These are phyloP conservation scores for Ursus arctos DNA, from an alignment of 2,113 vertebrate genomes.

Conservation along the genomic window DNA sequence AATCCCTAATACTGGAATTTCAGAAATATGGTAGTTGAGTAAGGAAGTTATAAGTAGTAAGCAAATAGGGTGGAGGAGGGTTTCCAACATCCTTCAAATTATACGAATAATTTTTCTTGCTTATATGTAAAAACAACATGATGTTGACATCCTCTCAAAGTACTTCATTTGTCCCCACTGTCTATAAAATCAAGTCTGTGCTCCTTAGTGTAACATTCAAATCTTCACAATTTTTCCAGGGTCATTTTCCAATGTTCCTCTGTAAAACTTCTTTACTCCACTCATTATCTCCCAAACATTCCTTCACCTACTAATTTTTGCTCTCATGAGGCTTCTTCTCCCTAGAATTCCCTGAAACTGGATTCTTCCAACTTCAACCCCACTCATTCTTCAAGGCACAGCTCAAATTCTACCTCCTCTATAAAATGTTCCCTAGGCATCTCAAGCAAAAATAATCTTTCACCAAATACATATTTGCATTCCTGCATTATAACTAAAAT, in stretches of 20 bases:
- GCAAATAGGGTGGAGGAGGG: background rate
- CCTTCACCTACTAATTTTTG: background rate
- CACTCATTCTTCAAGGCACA: background rate
- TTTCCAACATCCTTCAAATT: background rate
- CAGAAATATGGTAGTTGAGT: background rate
- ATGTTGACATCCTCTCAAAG: background rate
- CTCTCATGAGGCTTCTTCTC: background rate
- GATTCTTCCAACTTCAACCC: conserved; percentile 25
- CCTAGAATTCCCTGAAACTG: background rate
- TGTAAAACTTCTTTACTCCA: conserved; percentile 4
- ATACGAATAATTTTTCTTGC: background rate
- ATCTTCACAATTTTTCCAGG: background rate
- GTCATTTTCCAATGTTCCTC: background rate
- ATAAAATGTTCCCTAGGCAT: background rate
- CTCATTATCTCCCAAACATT: background rate
- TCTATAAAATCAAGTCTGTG: background rate
- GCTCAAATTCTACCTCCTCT: background rate
- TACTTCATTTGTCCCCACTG: background rate
- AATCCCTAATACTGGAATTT: conserved; percentile 4
- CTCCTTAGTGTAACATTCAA: background rate
- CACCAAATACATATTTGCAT: background rate
- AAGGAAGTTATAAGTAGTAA: background rate
- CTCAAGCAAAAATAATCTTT: background rate
- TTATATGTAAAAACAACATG: conserved; percentile 42
- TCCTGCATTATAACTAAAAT: background rate